Conservation (phyloP, 2,888 invertebrate genomes). For the Lissonota sp. region DNA sequence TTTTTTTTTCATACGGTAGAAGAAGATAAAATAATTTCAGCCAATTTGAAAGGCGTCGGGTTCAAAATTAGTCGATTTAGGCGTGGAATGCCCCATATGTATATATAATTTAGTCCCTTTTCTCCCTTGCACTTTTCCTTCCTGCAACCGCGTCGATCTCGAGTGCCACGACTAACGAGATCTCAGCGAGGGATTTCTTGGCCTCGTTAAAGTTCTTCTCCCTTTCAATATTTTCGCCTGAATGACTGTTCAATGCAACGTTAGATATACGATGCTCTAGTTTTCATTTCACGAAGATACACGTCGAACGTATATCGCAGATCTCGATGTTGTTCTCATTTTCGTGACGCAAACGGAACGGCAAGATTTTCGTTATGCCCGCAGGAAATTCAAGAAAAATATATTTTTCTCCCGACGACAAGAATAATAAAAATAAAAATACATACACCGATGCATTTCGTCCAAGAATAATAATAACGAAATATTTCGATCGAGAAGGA, state of each 20-base stretch:
- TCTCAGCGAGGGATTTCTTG: conserved; percentile 40
- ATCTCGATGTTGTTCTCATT: conserved; percentile 1
- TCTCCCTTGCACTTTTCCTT: conserved; percentile 38
- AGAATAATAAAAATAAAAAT: too few species aligned
- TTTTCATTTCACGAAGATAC: conserved; percentile 32
- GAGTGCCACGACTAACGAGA: conserved; percentile 56
- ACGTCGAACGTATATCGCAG: not conserved
- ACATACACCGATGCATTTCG: not conserved
- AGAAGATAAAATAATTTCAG: too few species aligned
- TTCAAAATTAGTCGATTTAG: not conserved
- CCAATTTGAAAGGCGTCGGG: too few species aligned
- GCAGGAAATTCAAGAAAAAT: too few species aligned
- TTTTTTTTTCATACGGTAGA: too few species aligned
- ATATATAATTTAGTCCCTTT: conserved; percentile 1
- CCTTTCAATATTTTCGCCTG: conserved; percentile 47
- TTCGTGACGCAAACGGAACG: not conserved
- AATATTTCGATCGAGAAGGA: not conserved
- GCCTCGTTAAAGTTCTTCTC: conserved; percentile 44
- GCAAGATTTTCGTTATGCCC: not conserved
- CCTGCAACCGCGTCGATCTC: conserved; percentile 20
- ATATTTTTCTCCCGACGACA: too few species aligned
- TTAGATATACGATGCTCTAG: conserved; percentile 29
- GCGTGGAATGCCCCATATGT: conserved; percentile 23
- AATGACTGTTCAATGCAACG: conserved; percentile 55
- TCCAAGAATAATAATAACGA: not conserved